Conservation (phyloP, 2,797 vertebrate species). For the Nothura maculosa region DNA sequence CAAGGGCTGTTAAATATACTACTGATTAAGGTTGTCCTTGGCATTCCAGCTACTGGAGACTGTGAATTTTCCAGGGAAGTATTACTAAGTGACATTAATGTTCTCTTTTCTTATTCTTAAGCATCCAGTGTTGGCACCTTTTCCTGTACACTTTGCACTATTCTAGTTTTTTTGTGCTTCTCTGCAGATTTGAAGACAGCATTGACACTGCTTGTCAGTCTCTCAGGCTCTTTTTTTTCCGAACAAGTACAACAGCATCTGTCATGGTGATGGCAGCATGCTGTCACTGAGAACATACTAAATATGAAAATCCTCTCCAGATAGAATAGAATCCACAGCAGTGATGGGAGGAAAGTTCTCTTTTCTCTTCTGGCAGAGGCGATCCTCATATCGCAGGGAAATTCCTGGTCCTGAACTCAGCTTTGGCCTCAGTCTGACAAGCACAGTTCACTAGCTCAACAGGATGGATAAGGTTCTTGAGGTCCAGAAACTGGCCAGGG, state of each 20-base stretch:
- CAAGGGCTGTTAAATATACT: background rate
- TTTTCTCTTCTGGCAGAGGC: background rate
- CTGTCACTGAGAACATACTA: background rate
- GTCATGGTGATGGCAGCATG: background rate
- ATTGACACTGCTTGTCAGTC: background rate
- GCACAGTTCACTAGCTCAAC: too few species aligned
- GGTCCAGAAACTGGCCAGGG: background rate
- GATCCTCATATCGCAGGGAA: background rate
- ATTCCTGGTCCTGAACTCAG: background rate
- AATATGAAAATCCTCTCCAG: background rate
- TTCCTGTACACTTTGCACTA: background rate
- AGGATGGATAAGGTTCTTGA: background rate
- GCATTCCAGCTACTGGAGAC: background rate
- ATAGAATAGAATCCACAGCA: background rate
- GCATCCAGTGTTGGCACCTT: background rate
- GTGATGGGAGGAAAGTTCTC: background rate
- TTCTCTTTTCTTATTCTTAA: conserved; percentile 6
- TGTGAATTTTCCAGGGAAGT: conserved; percentile 14
- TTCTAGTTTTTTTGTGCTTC: background rate
- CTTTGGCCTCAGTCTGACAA: background rate
- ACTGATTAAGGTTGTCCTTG: background rate
- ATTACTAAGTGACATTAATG: background rate
- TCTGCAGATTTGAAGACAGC: background rate
- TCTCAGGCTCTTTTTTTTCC: background rate
- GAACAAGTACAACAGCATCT: background rate